Evolutionary conservation across 1,140 invertebrate genomes (phyloP), one percentile per base, ranked within the genome.

Genomic region (Cryptotermes secundus): DNA sequence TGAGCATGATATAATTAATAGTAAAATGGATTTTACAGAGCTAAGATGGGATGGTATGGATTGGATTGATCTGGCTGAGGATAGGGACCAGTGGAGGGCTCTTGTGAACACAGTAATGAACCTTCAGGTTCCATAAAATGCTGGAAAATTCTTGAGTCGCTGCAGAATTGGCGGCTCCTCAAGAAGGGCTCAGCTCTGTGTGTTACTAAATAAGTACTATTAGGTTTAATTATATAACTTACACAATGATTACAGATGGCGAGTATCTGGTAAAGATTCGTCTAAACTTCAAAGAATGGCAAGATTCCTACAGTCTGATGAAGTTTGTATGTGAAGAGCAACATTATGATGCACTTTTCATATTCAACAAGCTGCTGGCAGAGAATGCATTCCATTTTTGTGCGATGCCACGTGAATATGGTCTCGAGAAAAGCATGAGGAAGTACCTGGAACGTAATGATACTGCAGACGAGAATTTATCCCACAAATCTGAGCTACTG

Each of bases 261-360:
- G n/a, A 72, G 3, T 72, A n/a, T 72, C 59, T 72, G n/a, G 59
- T 72, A n/a, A 72, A 72, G 59, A 72, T 72, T 9, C 59, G 59
- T 72, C n/a, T 72, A 9, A 72, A 72, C 14, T 16, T 72, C 26
- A 72, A 72, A 4, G 59, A 72, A 72, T 72, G 59, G 59, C 26
- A 72, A 72, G 59, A 72, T 72, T 72, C 59, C 14, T 31, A 10
- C 59, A 72, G 59, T 12, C 59, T 72, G 10, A 31, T 72, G 59
- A 1, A 2, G 0, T 4, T n/a, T 9, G 10, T 72, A 72, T 26
- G 59, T 31, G 59, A 72, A n/a, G 59, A 72, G 31, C 59, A n/a
- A n/a, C 59, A 72, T 31, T 72, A 72, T n/a, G 59, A 72, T 72
- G 59, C 59, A n/a, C n/a, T 72, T 26, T 72, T 72, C n/a, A 72